These are phyloP conservation scores for Fratercula arctica DNA, from an alignment of 2,797 vertebrate species.

Conservation along the genomic window DNA sequence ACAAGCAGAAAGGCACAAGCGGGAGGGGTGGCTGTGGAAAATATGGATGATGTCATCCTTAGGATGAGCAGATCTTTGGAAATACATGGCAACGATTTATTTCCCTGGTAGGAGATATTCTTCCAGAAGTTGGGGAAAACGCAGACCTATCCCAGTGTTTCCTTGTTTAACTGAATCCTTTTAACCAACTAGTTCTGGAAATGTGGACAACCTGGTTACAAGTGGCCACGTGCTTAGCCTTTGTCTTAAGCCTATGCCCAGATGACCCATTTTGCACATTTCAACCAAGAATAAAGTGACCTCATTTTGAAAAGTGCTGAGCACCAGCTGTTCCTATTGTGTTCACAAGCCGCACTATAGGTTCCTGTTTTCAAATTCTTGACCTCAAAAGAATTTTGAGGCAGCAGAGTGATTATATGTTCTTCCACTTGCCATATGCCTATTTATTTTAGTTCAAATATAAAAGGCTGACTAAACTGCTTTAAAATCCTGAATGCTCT, in stretches of 20 bases:
- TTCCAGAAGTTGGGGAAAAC: background rate
- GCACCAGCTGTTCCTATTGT: conserved; percentile 66
- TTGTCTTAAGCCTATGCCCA: conserved; percentile 61
- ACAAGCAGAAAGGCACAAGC: conserved; percentile 17
- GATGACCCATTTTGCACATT: conserved; percentile 69
- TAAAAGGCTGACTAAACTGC: conserved; percentile 20
- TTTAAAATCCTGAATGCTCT: background rate
- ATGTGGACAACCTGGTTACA: conserved; percentile 32
- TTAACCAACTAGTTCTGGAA: background rate
- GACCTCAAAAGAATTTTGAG: conserved; percentile 52
- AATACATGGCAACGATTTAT: background rate
- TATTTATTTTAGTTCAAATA: conserved; percentile 38
- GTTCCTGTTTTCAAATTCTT: conserved; percentile 57
- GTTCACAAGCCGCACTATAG: background rate
- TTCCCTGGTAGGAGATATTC: background rate
- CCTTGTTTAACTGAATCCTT: background rate
- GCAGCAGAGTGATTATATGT: background rate
- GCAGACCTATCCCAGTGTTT: background rate
- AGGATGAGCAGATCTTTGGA: conserved; percentile 5
- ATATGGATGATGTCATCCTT: conserved; percentile 39
- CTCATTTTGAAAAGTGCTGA: conserved; percentile 67
- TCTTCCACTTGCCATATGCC: conserved; percentile 19
- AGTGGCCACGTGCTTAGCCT: conserved; percentile 27
- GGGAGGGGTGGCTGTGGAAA: conserved; percentile 11
- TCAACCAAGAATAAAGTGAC: conserved; percentile 69